phyloP scores from a whole-genome alignment of 1,140 invertebrate genomes.

The Drosophila carrolli region DNA sequence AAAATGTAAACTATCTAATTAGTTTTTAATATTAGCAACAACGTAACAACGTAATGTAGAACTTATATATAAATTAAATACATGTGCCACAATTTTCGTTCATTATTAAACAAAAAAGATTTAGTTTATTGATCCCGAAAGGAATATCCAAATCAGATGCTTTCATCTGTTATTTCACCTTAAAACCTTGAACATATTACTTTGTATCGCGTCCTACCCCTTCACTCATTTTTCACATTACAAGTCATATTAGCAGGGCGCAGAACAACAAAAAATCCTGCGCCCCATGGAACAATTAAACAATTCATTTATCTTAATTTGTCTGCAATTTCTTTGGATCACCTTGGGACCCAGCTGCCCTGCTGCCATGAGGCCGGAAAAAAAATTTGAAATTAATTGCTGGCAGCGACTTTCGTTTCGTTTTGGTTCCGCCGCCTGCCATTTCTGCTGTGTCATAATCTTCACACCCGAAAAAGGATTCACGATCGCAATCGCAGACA shows the following conservation, averaged over 20 bases:
- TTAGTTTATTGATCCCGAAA: conserved; percentile 3
- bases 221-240: conserved; percentile 50
- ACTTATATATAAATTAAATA: too few relatives aligned
- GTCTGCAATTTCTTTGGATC: conserved; percentile 70
- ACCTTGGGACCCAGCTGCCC: conserved; percentile 47
- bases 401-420: conserved; percentile 42
- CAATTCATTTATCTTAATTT: conserved; percentile 83
- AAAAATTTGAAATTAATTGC: conserved; percentile 83
- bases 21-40: too few relatives aligned
- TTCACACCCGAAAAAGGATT: conserved; percentile 71
- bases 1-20: too few relatives aligned
- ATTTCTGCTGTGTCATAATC: conserved; percentile 81
- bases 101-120: background rate
- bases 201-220: background rate
- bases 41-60: too few relatives aligned
- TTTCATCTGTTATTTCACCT: background rate
- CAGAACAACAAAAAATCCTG: conserved; percentile 41
- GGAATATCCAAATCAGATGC: background rate
- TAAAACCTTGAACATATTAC: background rate
- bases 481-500: conserved; percentile 19
- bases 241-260: conserved; percentile 60
- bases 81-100: too few relatives aligned
- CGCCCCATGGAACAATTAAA: conserved; percentile 74
- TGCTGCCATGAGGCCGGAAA: conserved; percentile 33
- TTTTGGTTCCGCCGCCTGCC: conserved; percentile 28